Evolutionary conservation across 2,888 invertebrate species (phyloP).

Genomic region (Eledona agricola): DNA sequence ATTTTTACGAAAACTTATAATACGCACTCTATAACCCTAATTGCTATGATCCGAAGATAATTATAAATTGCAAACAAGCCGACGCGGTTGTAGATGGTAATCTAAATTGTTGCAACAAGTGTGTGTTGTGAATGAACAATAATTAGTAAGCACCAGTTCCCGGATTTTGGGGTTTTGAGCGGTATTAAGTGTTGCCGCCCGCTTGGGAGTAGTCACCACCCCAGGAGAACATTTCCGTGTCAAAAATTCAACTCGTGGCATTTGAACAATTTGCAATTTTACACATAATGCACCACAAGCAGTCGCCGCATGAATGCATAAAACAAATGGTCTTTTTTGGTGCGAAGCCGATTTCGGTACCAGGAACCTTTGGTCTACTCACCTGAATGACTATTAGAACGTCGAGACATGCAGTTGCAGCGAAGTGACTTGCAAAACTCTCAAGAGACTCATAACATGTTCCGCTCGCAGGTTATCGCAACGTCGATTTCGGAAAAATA

Average conservation of each 20-base stretch:
- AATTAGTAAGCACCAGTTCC: too few relatives aligned
- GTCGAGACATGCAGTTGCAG: conserved; percentile 43
- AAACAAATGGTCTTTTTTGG: conserved; percentile 6
- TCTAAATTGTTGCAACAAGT: too few relatives aligned
- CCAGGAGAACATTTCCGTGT: conserved; percentile 23
- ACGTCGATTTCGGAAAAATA: conserved; percentile 36
- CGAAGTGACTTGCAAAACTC: conserved; percentile 47
- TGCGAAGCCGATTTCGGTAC: conserved; percentile 23
- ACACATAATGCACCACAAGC: conserved; percentile 3
- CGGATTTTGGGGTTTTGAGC: too few relatives aligned
- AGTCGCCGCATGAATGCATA: background rate
- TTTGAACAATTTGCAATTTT: conserved; percentile 21
- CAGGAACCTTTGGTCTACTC: conserved; percentile 24
- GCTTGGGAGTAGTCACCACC: too few relatives aligned
- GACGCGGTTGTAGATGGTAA: too few relatives aligned
- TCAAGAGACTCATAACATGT: conserved; percentile 46
- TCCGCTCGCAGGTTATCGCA: conserved; percentile 41
- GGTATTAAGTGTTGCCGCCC: too few relatives aligned
- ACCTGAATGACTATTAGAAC: conserved; percentile 32
- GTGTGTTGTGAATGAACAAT: too few relatives aligned
- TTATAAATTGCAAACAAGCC: too few relatives aligned
- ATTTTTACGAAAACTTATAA: too few relatives aligned
- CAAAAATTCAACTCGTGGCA: conserved; percentile 15
- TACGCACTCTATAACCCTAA: too few relatives aligned
- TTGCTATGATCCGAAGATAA: too few relatives aligned